phyloP scores from a whole-genome alignment of 1,140 invertebrate species.

The Polypedilum vanderplanki region DNA sequence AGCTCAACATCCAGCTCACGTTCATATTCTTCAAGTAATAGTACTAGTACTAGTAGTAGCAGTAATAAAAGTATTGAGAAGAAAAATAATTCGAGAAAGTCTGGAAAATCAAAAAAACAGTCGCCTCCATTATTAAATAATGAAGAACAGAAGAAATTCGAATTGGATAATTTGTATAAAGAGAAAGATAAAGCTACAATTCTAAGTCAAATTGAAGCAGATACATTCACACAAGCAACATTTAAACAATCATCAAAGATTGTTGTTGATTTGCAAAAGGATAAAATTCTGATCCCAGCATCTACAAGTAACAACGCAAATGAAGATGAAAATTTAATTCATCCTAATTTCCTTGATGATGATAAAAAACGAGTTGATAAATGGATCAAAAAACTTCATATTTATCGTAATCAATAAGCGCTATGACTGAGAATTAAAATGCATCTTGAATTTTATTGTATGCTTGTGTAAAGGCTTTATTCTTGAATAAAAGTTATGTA shows the following conservation, averaged over 20 bases:
- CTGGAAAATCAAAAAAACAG: too few relatives aligned
- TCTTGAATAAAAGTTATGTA: not conserved
- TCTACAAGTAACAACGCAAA: not conserved
- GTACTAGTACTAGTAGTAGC: not conserved
- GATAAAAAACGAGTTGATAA: not conserved
- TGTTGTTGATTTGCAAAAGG: conserved; percentile 1
- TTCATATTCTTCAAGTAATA: not conserved
- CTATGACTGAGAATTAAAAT: not conserved
- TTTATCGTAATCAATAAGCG: not conserved
- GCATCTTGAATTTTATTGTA: not conserved
- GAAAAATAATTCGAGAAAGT: not conserved
- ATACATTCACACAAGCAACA: not conserved
- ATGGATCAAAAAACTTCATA: not conserved
- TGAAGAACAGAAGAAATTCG: not conserved
- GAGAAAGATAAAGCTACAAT: not conserved
- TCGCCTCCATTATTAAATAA: not conserved
- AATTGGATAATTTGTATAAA: not conserved
- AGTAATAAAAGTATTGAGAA: too few relatives aligned
- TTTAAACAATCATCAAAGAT: conserved; percentile 5
- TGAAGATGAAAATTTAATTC: not conserved
- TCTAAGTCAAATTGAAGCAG: not conserved
- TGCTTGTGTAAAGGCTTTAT: not conserved
- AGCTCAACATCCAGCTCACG: not conserved
- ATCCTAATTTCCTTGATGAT: not conserved
- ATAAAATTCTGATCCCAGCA: not conserved